These are phyloP conservation scores for Ellobium chinense DNA, from an alignment of 2,888 invertebrate species.

Conservation along the genomic window DNA sequence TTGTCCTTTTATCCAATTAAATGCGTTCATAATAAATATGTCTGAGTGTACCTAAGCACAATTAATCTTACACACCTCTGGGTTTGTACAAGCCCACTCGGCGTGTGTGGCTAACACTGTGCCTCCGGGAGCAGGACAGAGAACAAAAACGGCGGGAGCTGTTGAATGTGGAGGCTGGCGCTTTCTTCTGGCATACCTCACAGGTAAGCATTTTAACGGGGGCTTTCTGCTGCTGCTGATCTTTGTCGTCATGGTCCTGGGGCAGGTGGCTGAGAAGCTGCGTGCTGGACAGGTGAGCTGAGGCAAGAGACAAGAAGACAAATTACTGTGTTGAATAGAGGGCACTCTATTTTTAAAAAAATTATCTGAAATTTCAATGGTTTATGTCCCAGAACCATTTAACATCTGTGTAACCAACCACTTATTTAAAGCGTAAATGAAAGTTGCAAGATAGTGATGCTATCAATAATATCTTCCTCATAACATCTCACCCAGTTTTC, in stretches of 20 bases:
- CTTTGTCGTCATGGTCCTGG: not conserved
- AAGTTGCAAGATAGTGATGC: no score
- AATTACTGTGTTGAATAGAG: no score
- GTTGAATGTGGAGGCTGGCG: slow-evolving; percentile 85
- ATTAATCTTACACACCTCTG: slow-evolving; percentile 44
- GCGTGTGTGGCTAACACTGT: slow-evolving; percentile 79
- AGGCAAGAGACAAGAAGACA: not conserved
- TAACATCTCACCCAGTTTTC: no score
- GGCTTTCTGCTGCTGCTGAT: slow-evolving; percentile 20
- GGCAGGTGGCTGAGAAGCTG: slow-evolving; percentile 19
- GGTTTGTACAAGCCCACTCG: slow-evolving; percentile 63
- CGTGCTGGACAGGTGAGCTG: slow-evolving; percentile 41
- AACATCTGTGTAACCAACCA: no score
- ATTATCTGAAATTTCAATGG: no score
- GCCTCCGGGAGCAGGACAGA: slow-evolving; percentile 85
- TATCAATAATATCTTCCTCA: no score
- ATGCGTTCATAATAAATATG: no score
- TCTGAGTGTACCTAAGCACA: no score
- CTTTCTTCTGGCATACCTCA: slow-evolving; percentile 87
- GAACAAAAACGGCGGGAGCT: slow-evolving; percentile 87
- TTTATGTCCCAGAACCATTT: no score
- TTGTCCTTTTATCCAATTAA: no score
- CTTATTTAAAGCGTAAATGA: no score
- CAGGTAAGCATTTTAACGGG: slow-evolving; percentile 79
- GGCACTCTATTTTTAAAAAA: no score